Evolutionary conservation across 2,797 vertebrate species (phyloP).

Genomic region (Hemitrygon akajei): DNA sequence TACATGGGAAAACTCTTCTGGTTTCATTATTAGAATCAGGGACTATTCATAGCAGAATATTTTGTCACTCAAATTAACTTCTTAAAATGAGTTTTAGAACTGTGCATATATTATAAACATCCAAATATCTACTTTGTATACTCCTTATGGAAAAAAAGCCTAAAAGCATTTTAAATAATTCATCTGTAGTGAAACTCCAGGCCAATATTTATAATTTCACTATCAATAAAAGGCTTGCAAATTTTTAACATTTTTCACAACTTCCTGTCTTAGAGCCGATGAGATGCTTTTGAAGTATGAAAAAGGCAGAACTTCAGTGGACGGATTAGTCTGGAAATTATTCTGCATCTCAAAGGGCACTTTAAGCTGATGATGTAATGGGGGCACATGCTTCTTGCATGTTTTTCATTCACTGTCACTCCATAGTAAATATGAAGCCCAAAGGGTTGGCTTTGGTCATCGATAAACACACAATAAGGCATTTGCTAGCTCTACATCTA

Average conservation of each 20-base stretch:
- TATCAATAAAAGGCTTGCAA: neutral
- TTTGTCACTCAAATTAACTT: neutral
- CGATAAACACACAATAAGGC: too few relatives aligned
- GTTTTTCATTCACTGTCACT: too few relatives aligned
- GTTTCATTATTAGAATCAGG: neutral
- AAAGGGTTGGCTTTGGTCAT: too few relatives aligned
- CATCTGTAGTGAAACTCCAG: neutral
- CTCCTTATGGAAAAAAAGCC: neutral
- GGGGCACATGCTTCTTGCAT: too few relatives aligned
- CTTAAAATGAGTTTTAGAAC: neutral
- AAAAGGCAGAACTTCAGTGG: neutral
- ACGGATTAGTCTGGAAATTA: too few relatives aligned
- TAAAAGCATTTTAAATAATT: neutral
- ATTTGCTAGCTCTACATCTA: too few relatives aligned
- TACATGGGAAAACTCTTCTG: neutral
- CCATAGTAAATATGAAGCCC: too few relatives aligned
- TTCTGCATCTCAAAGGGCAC: too few relatives aligned
- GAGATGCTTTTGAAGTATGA: neutral
- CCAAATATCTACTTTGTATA: too few relatives aligned
- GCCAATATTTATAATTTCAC: neutral
- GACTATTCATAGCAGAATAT: neutral
- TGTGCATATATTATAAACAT: neutral
- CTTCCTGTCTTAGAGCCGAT: neutral
- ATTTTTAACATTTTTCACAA: neutral
- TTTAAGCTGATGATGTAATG: too few relatives aligned